phyloP scores from a whole-genome alignment of 2,797 vertebrate species.

The Scleropages formosus region DNA sequence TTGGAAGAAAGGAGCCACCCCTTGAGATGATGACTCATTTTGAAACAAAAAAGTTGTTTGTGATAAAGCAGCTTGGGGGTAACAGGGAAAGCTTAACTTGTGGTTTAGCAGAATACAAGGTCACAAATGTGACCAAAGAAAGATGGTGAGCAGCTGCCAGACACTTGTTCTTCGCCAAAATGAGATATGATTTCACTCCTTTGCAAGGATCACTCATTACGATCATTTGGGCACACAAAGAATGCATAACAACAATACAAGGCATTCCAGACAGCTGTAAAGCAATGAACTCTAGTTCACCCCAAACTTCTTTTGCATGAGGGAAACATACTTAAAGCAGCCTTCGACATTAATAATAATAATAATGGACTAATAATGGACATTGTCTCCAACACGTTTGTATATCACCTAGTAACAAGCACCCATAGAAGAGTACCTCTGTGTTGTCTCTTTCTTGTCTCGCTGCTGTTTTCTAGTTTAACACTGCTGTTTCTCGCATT shows the following conservation, averaged over 20 bases:
- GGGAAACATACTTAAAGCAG: conserved; percentile 8
- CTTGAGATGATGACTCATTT: conserved; percentile 17
- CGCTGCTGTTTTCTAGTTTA: conserved; percentile 10
- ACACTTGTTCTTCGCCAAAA: conserved; percentile 43
- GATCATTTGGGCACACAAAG: conserved; percentile 60
- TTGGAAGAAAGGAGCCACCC: conserved; percentile 32
- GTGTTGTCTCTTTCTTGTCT: conserved; percentile 5
- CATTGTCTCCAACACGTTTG: neutral
- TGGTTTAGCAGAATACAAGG: conserved; percentile 56
- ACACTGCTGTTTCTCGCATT: neutral
- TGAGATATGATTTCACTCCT: conserved; percentile 36
- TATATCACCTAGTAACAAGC: conserved; percentile 10
- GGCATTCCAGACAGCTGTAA: conserved; percentile 70
- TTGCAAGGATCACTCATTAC: conserved; percentile 64
- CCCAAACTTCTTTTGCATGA: conserved; percentile 40
- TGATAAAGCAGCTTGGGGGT: conserved; percentile 57
- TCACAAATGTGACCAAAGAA: conserved; percentile 60
- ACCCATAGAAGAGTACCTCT: neutral
- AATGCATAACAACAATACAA: conserved; percentile 52
- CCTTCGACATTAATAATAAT: neutral
- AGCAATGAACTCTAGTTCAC: conserved; percentile 65
- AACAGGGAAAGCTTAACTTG: conserved; percentile 58
- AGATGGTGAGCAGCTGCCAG: conserved; percentile 70
- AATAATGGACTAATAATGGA: too few relatives aligned
- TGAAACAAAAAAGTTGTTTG: conserved; percentile 51